Base-by-base conservation (phyloP, 2,888 invertebrate species). In the Nomada goodeniana region DNA sequence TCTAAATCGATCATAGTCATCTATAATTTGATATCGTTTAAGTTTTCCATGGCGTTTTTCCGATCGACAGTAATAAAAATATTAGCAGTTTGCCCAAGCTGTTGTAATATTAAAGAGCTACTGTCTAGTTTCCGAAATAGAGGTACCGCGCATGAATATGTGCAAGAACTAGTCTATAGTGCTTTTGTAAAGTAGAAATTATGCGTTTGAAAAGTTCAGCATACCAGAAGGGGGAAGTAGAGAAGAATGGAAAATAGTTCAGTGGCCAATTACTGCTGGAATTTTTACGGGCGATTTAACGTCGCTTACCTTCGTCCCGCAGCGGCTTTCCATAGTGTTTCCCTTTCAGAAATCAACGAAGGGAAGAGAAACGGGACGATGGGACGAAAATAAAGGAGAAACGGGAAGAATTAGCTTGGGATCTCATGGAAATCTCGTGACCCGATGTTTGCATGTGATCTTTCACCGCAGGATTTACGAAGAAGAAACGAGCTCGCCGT, bases 211-310 rank as follows among this genome's bases (percentile, higher is more conserved):
- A 77, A 60, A 55, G 47, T 29, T 69, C 64, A 55, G 61, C 52
- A 36, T 55, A 55, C 60, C 65, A 15, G 69, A 68, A 71, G 50
- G 63, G 47, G 78, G 69, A 52, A 73, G 42, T 20, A 59, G 68
- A 65, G 82, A 76, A 78, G 75, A 83, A 81, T 77, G 79, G 84
- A 83, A 84, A 88, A 88, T 87, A 88, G 88, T 88, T 88, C 82
- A 83, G 82, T 64, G 88, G 80, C 88, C 88, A 88, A 88, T 88
- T 88, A 88, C 88, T 78, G 80, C 53, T 72, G 88, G 88, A 88
- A 88, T 88, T 88, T 88, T 88, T 87, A 88, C 88, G 80, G 86
- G 69, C 88, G 88, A 88, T 88, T 88, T 88, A 88, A 88, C 88
- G 78, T 63, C 81, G 77, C 82, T 87, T 80, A 87, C 88, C 76